Evolutionary conservation across 2,113 vertebrate genomes (phyloP).

Genomic region (Phalacrocorax brasilianus): DNA sequence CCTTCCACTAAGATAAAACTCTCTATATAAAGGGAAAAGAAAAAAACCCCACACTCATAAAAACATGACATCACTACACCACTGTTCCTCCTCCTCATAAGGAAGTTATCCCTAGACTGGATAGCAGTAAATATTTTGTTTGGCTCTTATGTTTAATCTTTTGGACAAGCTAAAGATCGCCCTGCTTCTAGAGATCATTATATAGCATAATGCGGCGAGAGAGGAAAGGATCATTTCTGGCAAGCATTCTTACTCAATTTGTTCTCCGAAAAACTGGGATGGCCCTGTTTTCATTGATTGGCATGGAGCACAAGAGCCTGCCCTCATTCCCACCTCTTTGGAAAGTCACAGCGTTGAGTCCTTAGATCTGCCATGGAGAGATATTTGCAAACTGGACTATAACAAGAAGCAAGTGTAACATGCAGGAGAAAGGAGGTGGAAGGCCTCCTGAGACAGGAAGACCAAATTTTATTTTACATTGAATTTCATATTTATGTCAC

Average conservation of each 20-base stretch:
- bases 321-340: background rate
- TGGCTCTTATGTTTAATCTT: background rate
- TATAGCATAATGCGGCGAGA: background rate
- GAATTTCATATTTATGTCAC: background rate
- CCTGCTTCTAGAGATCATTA: background rate
- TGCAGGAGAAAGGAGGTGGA: background rate
- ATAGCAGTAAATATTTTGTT: slow-evolving; percentile 37
- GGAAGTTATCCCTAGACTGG: background rate
- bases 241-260: background rate
- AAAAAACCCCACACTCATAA: background rate
- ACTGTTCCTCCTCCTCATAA: slow-evolving; percentile 39
- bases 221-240: background rate
- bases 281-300: background rate
- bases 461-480: background rate
- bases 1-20: background rate
- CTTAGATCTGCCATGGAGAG: background rate
- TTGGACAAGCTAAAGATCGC: background rate
- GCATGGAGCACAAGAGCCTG: background rate
- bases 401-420: background rate
- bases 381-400: background rate
- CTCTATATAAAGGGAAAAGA: background rate
- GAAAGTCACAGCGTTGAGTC: background rate
- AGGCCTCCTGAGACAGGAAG: background rate
- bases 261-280: background rate
- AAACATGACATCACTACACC: background rate